These are phyloP conservation scores for Agriopis aurantiaria DNA, from an alignment of 2,888 invertebrate genomes.

Conservation along the genomic window DNA sequence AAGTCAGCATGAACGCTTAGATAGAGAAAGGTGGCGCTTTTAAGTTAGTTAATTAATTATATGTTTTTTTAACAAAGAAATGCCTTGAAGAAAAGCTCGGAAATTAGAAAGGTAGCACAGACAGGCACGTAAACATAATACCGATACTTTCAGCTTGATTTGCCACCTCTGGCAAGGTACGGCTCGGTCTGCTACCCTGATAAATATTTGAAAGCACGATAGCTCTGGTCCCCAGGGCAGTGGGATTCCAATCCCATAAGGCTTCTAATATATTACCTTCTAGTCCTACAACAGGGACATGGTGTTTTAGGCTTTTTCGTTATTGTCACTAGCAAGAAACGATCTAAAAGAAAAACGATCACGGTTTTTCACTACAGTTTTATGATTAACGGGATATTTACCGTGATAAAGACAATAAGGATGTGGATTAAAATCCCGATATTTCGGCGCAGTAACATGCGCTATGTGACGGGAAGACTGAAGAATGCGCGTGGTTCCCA, in stretches of 20 bases:
- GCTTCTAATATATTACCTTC: conserved; percentile 32
- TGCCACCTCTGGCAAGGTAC: conserved; percentile 20
- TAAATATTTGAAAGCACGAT: conserved; percentile 36
- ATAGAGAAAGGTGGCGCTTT: too few species aligned
- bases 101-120: conserved; percentile 6
- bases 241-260: conserved; percentile 30
- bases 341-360: background rate
- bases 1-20: too few species aligned
- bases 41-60: too few species aligned
- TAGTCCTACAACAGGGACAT: conserved; percentile 9
- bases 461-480: too few species aligned
- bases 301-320: conserved; percentile 21
- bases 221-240: conserved; percentile 21
- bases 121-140: conserved; percentile 14
- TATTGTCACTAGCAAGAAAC: conserved; percentile 7
- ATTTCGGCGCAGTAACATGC: too few species aligned
- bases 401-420: too few species aligned
- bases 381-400: too few species aligned
- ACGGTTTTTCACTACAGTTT: too few species aligned
- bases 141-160: conserved; percentile 33
- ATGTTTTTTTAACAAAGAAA: background rate
- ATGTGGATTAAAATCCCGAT: too few species aligned
- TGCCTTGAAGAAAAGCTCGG: background rate
- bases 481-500: too few species aligned
- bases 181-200: conserved; percentile 27